Evolutionary conservation across 2,888 invertebrate genomes (phyloP).

Genomic region (Tetragonula carbonaria): DNA sequence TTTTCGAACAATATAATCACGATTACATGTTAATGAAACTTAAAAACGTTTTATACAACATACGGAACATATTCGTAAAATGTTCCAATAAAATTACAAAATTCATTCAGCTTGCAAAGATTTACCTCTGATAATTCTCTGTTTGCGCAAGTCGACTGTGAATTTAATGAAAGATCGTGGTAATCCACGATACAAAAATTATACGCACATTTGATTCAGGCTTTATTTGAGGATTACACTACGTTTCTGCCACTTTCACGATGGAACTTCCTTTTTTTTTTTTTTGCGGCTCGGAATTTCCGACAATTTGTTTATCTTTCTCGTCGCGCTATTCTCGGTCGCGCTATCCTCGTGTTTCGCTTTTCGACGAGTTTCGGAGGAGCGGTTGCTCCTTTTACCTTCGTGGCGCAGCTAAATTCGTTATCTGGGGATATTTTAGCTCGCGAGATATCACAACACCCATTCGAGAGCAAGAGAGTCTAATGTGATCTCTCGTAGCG

Average conservation of each 20-base stretch:
- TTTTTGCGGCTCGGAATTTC: slow-evolving; percentile 19
- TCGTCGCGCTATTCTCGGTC: slow-evolving; percentile 59
- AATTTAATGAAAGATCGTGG: not conserved
- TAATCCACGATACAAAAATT: not conserved
- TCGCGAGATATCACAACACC: slow-evolving; percentile 65
- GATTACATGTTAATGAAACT: too few species aligned
- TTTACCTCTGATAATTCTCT: not conserved
- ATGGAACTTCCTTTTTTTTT: slow-evolving; percentile 9
- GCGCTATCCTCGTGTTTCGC: slow-evolving; percentile 40
- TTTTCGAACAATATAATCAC: too few species aligned
- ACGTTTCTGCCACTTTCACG: not conserved
- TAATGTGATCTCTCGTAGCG: slow-evolving; percentile 30
- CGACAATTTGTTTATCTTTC: slow-evolving; percentile 66
- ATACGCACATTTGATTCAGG: not conserved
- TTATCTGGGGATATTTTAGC: slow-evolving; percentile 69
- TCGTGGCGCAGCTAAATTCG: slow-evolving; percentile 59
- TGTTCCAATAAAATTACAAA: not conserved
- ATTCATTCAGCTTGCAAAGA: not conserved
- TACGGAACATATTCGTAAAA: too few species aligned
- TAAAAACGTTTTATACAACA: too few species aligned
- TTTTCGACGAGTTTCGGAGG: slow-evolving; percentile 38
- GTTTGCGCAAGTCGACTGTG: not conserved
- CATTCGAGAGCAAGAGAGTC: slow-evolving; percentile 43
- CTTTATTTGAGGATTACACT: not conserved
- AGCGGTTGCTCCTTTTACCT: slow-evolving; percentile 37